A percentile compares a stretch with the other conserved stretches of the same genome.
phyloP scores from a whole-genome alignment of 2,113 vertebrate genomes.

The Tympanuchus pallidicinctus region DNA sequence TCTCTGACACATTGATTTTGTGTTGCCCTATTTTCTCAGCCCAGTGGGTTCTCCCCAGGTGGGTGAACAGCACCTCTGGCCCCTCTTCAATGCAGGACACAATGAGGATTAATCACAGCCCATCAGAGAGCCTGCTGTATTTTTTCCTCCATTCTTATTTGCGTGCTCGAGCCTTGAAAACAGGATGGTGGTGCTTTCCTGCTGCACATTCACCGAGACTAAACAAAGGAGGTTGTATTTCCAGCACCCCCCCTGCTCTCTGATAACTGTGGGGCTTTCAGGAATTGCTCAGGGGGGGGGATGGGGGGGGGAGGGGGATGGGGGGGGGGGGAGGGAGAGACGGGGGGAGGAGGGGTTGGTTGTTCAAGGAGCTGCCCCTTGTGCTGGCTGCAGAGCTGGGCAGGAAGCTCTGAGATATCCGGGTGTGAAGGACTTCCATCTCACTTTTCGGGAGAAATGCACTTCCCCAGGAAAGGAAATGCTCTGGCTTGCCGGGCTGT shows the following conservation, averaged over 20 bases:
- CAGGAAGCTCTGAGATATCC: not conserved
- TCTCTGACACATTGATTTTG: rapidly evolving
- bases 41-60: rapidly evolving
- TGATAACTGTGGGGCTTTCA: constrained; percentile 35
- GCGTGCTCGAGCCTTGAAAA: constrained; percentile 60
- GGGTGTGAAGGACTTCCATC: not conserved
- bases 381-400: not conserved
- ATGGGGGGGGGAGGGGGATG: no score
- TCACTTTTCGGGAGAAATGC: not conserved
- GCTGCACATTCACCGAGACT: constrained; percentile 52
- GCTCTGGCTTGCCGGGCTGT: rapidly evolving
- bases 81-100: not conserved
- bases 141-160: constrained; percentile 67
- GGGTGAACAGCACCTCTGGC: not conserved
- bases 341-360: not conserved
- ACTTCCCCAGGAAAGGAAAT: not conserved
- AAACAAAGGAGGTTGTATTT: constrained; percentile 69
- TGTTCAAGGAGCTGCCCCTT: not conserved
- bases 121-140: constrained; percentile 1
- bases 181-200: constrained; percentile 73
- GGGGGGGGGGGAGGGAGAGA: not conserved
- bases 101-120: constrained; percentile 55
- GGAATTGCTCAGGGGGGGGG: not conserved
- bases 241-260: not conserved
- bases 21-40: not conserved